Conservation (phyloP, 2,113 vertebrate genomes). For the Oxyura jamaicensis region DNA sequence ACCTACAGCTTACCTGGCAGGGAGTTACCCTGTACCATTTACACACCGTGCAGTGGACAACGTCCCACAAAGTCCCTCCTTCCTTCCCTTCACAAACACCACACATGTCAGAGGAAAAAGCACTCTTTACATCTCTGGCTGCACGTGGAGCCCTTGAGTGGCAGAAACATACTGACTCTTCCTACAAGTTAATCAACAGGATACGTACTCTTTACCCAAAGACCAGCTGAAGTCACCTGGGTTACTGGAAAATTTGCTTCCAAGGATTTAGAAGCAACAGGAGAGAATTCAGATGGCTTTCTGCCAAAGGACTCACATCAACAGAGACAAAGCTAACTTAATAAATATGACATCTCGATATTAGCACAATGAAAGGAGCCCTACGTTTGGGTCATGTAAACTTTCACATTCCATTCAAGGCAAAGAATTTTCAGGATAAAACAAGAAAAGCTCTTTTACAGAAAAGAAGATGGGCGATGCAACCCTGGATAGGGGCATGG, state of each 20-base stretch:
- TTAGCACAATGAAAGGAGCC: background rate
- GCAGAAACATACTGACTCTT: background rate
- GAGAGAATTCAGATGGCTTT: background rate
- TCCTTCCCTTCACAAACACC: background rate
- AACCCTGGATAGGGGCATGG: background rate
- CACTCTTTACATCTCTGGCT: background rate
- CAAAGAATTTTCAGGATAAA: background rate
- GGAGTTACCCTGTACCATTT: accelerated
- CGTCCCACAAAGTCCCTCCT: background rate
- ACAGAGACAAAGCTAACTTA: background rate
- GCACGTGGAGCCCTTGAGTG: background rate
- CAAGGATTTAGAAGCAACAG: background rate
- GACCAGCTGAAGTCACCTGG: background rate
- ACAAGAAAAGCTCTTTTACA: background rate
- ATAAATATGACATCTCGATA: background rate
- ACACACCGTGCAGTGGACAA: accelerated
- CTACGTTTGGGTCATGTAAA: background rate
- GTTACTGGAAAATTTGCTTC: background rate
- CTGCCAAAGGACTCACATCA: background rate
- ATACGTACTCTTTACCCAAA: background rate
- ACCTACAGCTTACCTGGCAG: accelerated
- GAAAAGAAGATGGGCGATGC: background rate
- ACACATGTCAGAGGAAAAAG: accelerated
- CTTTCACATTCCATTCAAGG: background rate
- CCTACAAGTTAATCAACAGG: background rate